Base-by-base conservation (phyloP, 2,888 invertebrate species). In the Scaptomyza flava region DNA sequence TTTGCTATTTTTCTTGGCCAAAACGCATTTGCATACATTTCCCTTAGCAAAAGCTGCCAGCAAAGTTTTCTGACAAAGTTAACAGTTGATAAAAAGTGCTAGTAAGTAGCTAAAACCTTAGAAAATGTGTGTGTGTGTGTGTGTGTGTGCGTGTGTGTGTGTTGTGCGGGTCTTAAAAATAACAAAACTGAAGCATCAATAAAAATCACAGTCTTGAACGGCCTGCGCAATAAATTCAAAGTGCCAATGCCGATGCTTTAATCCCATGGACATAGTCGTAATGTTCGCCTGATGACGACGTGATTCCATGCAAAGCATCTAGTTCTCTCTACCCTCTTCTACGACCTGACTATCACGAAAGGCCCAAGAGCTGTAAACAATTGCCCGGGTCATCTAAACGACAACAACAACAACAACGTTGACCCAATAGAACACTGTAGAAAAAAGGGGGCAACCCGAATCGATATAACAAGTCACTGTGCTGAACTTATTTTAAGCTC, bases 251-350 rank as follows among this genome's bases (percentile, higher is more conserved):
- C 80, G 78, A 85, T 87, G 76, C 84, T 85, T 87, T 87, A 87
- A 87, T 85, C 87, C 84, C 87, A 78, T 68, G 81, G 81, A 85
- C 81, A 74, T 53, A 71, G 67, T 75, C 75, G 74, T 74, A 87
- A 85, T 87, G 81, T 84, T 74, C 67, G 87, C 76, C 80, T 84
- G 84, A 85, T 85, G 84, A 81, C 84, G 87, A 87, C 87, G 84
- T 85, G 84, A 85, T 85, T 86, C 84, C 84, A 84, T 84, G 84
- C 87, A 86, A 83, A 84, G 77, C 84, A 84, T 84, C 81, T 86
- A 58, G 64, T 79, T 2, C 17, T 2, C 81, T 2, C 8, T 2
- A 17, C 8, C 17, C 41, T 9, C 72, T 66, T 68, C 57, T 67
- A 17, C 34, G 20, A 7, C n/a, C 23, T n/a, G n/a, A 58, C 72